phyloP scores from a whole-genome alignment of 2,888 invertebrate species.

The Noctua janthe region DNA sequence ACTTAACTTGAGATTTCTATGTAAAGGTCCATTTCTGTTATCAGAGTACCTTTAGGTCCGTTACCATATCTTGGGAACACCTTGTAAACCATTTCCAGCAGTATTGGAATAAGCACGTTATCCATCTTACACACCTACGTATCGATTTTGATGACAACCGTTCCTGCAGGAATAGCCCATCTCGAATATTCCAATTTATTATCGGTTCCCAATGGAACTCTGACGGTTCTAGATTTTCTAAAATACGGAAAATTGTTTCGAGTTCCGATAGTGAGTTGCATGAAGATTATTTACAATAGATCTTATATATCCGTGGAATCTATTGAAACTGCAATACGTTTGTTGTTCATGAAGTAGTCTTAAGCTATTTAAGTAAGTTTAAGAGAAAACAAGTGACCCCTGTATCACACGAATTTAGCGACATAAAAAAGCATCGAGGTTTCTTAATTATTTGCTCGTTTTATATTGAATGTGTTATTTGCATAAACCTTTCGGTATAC shows the following conservation, averaged over 20 bases:
- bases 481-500: no score
- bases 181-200: constrained; percentile 63
- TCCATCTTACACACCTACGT: constrained; percentile 37
- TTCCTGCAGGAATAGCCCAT: constrained; percentile 37
- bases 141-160: constrained; percentile 51
- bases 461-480: no score
- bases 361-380: neutral
- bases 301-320: neutral
- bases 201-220: constrained; percentile 43
- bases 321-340: neutral
- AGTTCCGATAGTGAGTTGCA: neutral
- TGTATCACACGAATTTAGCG: neutral
- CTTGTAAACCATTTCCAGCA: constrained; percentile 20
- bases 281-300: constrained; percentile 1
- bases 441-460: no score
- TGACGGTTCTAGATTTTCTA: constrained; percentile 37
- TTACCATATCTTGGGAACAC: neutral
- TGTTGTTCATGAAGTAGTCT: neutral
- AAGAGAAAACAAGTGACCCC: neutral
- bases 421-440: neutral
- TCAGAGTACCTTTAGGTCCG: neutral
- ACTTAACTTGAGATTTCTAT: no score
- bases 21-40: neutral
- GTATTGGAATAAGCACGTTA: constrained; percentile 23
- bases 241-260: constrained; percentile 40